These are phyloP conservation scores for Megathymus violae DNA, from an alignment of 1,140 invertebrate species.

Conservation along the genomic window DNA sequence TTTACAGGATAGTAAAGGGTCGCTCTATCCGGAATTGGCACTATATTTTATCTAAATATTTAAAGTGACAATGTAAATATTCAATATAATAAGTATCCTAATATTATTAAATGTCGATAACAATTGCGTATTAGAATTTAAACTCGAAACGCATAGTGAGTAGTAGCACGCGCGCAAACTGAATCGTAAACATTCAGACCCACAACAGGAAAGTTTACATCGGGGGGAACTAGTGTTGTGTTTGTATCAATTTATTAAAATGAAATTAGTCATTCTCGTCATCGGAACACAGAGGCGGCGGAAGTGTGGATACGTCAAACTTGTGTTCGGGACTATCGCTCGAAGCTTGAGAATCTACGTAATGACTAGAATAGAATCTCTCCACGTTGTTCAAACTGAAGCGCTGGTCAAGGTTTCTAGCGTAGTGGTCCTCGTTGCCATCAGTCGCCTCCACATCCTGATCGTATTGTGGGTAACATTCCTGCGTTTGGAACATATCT, in stretches of 20 bases:
- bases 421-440: constrained; percentile 55
- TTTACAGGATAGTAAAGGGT: constrained; percentile 60
- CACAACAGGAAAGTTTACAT: constrained; percentile 43
- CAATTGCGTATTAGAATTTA: constrained; percentile 69
- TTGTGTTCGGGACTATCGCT: constrained; percentile 86
- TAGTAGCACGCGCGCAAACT: constrained; percentile 47
- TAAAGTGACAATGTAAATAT: constrained; percentile 70
- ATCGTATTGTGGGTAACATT: constrained; percentile 81
- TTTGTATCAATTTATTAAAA: constrained; percentile 28
- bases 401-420: constrained; percentile 71
- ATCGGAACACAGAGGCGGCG: constrained; percentile 86
- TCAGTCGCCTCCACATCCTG: constrained; percentile 58
- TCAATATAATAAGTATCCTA: constrained; percentile 67
- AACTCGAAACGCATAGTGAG: constrained; percentile 57
- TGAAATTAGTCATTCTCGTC: constrained; percentile 84
- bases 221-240: constrained; percentile 25
- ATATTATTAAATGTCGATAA: constrained; percentile 63
- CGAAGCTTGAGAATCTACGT: constrained; percentile 78
- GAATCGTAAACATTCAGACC: constrained; percentile 50
- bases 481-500: constrained; percentile 80
- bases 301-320: constrained; percentile 88
- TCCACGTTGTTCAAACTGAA: constrained; percentile 78
- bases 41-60: constrained; percentile 70
- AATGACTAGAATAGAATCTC: constrained; percentile 78
- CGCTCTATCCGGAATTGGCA: constrained; percentile 66